These are phyloP conservation scores for Rhynchotus rufescens DNA, from an alignment of 2,797 vertebrate species.

Conservation along the genomic window DNA sequence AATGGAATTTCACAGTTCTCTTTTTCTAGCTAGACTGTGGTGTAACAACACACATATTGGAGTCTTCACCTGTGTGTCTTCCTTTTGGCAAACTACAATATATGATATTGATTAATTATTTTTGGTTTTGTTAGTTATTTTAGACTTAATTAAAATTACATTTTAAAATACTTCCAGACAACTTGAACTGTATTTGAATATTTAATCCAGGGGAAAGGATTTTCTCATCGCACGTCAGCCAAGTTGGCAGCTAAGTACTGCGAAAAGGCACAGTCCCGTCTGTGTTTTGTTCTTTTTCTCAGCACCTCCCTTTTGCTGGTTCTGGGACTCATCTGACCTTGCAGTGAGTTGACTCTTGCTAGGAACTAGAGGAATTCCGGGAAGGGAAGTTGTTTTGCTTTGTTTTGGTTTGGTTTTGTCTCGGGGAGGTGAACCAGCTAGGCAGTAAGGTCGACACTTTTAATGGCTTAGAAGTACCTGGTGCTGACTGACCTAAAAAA, in stretches of 20 bases:
- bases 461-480: neutral
- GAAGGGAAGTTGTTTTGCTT: neutral
- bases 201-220: neutral
- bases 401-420: neutral
- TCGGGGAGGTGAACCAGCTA: neutral
- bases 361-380: neutral
- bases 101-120: neutral
- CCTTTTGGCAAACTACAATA: neutral
- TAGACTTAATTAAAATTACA: no score
- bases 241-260: neutral
- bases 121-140: neutral
- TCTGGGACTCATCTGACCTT: neutral
- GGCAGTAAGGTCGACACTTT: accelerated
- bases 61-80: neutral
- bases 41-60: neutral
- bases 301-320: neutral
- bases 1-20: neutral
- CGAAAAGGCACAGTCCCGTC: neutral
- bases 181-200: neutral
- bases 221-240: neutral
- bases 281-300: neutral
- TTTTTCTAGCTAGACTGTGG: neutral
- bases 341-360: neutral
- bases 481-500: neutral
- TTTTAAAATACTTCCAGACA: neutral